Evolutionary conservation across 2,888 invertebrate species (phyloP).

Genomic region (Parnassius glacialis): DNA sequence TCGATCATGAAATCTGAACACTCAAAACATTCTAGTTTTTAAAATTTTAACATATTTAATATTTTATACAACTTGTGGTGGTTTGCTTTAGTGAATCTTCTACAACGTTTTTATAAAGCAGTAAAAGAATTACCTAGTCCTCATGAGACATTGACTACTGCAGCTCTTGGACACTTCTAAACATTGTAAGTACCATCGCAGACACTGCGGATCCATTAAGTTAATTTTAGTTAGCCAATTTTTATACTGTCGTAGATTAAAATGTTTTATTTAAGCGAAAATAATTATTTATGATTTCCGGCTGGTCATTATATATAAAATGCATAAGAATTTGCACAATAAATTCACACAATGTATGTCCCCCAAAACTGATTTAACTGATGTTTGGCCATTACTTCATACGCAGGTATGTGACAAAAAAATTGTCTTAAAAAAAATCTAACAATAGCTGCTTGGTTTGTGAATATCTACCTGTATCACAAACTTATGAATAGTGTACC

Average conservation of each 20-base stretch:
- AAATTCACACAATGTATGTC: neutral
- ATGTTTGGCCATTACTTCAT: conserved; percentile 8
- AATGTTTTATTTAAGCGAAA: neutral
- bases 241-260: neutral
- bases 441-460: conserved; percentile 19
- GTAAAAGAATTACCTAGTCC: no score
- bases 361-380: conserved; percentile 8
- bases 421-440: neutral
- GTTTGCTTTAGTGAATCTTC: no score
- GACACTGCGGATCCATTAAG: no score
- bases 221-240: neutral
- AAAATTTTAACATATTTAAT: no score
- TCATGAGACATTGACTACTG: no score
- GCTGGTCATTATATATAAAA: neutral
- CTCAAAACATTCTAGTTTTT: no score
- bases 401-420: conserved; percentile 23
- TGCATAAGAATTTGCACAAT: conserved; percentile 17
- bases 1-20: no score
- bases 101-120: no score
- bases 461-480: conserved; percentile 23
- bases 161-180: no score
- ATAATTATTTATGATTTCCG: neutral
- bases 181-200: no score
- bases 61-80: no score
- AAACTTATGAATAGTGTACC: conserved; percentile 10